phyloP scores from a whole-genome alignment of 2,888 invertebrate genomes.

The Hofmannophila pseudospretella region DNA sequence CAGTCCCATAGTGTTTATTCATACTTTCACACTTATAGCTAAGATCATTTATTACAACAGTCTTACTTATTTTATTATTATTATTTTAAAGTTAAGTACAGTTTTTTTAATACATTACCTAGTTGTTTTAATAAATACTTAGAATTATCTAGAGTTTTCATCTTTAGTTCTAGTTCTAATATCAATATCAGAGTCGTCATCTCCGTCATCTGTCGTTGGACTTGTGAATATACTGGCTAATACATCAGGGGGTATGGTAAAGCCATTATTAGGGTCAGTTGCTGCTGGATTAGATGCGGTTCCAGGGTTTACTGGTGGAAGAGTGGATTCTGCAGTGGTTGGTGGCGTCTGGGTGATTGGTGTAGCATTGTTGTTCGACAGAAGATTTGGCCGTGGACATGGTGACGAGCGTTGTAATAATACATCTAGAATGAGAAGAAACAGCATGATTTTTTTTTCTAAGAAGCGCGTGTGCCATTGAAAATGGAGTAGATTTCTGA shows the following conservation, averaged over 20 bases:
- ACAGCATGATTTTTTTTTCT: not conserved
- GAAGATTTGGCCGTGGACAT: too few species aligned
- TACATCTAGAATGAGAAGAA: not conserved
- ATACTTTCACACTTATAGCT: too few species aligned
- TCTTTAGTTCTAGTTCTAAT: constrained; percentile 5
- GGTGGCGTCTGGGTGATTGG: not conserved
- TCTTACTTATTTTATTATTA: too few species aligned
- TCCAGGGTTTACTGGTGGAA: not conserved
- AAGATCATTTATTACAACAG: too few species aligned
- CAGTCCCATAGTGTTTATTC: not conserved
- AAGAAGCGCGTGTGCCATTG: too few species aligned
- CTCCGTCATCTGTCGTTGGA: not conserved
- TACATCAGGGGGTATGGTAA: not conserved
- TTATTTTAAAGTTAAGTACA: too few species aligned
- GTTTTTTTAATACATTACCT: too few species aligned
- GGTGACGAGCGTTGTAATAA: not conserved
- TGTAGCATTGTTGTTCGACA: not conserved
- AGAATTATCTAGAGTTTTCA: not conserved
- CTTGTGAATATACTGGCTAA: not conserved
- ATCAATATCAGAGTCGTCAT: constrained; percentile 2
- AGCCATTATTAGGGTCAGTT: not conserved
- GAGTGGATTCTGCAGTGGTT: too few species aligned
- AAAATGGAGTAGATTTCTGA: too few species aligned
- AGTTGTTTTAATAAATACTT: not conserved
- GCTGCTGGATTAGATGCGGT: not conserved